Conservation (phyloP, 2,888 invertebrate species). For the Meandrusa payeni region DNA sequence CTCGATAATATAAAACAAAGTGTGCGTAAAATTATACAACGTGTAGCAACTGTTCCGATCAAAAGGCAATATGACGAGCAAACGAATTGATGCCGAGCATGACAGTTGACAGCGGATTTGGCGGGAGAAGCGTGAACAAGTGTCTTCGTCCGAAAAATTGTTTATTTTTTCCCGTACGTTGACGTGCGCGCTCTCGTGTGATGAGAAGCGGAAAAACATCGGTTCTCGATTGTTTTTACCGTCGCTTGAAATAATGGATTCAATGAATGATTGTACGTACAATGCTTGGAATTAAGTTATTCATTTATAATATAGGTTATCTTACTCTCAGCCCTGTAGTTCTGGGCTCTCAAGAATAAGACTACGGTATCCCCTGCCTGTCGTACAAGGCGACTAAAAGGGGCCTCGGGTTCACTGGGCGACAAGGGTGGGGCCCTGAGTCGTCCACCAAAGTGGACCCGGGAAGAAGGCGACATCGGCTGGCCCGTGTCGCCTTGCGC, state of each 20-base stretch:
- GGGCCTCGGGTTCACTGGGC: no score
- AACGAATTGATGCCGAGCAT: slow-evolving; percentile 29
- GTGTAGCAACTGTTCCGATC: slow-evolving; percentile 23
- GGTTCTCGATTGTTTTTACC: slow-evolving; percentile 8
- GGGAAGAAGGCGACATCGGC: no score
- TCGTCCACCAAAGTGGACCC: no score
- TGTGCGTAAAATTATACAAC: slow-evolving; percentile 19
- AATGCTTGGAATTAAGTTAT: no score
- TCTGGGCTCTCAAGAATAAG: no score
- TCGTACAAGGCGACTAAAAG: no score
- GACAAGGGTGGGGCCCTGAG: no score
- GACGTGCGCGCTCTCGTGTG: slow-evolving; percentile 25
- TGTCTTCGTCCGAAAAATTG: slow-evolving; percentile 37
- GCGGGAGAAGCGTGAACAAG: slow-evolving; percentile 36
- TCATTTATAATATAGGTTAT: no score
- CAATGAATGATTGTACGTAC: no score
- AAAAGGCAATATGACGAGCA: slow-evolving; percentile 30
- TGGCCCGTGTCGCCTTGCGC: no score
- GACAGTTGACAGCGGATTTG: slow-evolving; percentile 43
- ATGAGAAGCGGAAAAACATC: slow-evolving; percentile 23
- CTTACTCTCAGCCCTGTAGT: no score
- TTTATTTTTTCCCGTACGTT: slow-evolving; percentile 34
- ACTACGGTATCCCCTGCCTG: no score
- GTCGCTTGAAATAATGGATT: slow-evolving; percentile 9
- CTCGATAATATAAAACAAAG: slow-evolving; percentile 18